Evolutionary conservation across 2,888 invertebrate genomes (phyloP).

Genomic region (Theristus sp.): DNA sequence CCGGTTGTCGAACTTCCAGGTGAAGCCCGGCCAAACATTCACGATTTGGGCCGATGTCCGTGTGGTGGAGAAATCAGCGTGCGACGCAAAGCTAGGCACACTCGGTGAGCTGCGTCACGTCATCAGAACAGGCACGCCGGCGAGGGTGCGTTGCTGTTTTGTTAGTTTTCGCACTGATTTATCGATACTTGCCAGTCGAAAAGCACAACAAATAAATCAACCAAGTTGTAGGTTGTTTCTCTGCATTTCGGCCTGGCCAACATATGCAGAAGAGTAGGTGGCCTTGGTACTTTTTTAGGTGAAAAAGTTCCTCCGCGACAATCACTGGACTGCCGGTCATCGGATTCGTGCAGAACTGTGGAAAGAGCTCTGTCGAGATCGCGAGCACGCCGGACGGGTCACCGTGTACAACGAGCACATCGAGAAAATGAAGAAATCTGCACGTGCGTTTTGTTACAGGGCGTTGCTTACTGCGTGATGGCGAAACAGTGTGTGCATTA

Average conservation of each 20-base stretch:
- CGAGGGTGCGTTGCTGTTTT: background rate
- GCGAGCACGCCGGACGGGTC: background rate
- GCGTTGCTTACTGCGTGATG: no score
- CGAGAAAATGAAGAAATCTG: background rate
- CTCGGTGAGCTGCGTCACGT: background rate
- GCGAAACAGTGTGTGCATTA: no score
- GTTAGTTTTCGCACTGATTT: background rate
- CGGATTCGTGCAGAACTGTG: constrained; percentile 24
- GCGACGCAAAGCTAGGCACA: background rate
- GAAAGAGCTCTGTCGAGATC: constrained; percentile 14
- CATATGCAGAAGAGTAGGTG: no score
- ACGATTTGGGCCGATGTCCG: background rate
- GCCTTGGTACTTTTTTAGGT: constrained; percentile 16
- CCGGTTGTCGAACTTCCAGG: no score
- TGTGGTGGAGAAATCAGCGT: background rate
- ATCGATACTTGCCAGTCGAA: background rate
- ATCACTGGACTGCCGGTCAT: constrained; percentile 24
- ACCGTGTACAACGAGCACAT: background rate
- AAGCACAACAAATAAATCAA: no score
- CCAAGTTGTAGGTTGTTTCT: no score
- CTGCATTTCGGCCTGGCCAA: no score
- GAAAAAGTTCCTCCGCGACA: constrained; percentile 23
- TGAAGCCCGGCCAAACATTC: background rate
- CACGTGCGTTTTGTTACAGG: no score
- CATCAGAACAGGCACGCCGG: background rate